These are phyloP conservation scores for Drosophila limbata DNA, from an alignment of 2,888 invertebrate genomes.

Conservation along the genomic window DNA sequence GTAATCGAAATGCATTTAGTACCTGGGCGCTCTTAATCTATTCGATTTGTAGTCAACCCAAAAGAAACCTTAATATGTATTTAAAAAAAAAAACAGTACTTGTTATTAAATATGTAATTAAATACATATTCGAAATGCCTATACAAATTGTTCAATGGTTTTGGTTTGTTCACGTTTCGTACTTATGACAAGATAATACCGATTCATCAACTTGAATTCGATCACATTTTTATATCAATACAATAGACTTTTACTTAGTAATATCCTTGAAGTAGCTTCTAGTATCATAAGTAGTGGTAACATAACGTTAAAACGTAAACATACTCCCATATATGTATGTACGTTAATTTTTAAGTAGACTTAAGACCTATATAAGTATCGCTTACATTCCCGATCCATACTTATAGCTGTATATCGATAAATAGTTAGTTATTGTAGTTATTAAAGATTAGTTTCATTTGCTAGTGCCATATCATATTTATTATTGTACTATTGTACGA, in stretches of 20 bases:
- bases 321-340: slow-evolving; percentile 1
- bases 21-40: slow-evolving; percentile 50
- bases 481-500: slow-evolving; percentile 6
- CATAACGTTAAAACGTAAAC: not conserved
- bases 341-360: slow-evolving; percentile 43
- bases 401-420: slow-evolving; percentile 27
- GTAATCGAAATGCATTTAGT: slow-evolving; percentile 57
- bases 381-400: slow-evolving; percentile 4
- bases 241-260: slow-evolving; percentile 29
- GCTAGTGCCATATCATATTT: slow-evolving; percentile 27
- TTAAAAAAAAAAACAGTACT: slow-evolving; percentile 8
- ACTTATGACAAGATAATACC: slow-evolving; percentile 24
- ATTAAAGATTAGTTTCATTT: slow-evolving; percentile 37
- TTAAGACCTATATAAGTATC: slow-evolving; percentile 44
- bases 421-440: slow-evolving; percentile 28
- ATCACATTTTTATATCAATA: slow-evolving; percentile 35
- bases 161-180: slow-evolving; percentile 78
- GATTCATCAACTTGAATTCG: slow-evolving; percentile 54
- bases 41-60: slow-evolving; percentile 45
- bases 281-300: slow-evolving; percentile 33
- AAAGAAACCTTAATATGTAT: slow-evolving; percentile 16
- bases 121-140: slow-evolving; percentile 38
- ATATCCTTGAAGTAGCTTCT: slow-evolving; percentile 44
- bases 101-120: slow-evolving; percentile 37
- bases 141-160: slow-evolving; percentile 50